Evolutionary conservation across 2,888 invertebrate genomes (phyloP).

Genomic region (Perdita meconis): DNA sequence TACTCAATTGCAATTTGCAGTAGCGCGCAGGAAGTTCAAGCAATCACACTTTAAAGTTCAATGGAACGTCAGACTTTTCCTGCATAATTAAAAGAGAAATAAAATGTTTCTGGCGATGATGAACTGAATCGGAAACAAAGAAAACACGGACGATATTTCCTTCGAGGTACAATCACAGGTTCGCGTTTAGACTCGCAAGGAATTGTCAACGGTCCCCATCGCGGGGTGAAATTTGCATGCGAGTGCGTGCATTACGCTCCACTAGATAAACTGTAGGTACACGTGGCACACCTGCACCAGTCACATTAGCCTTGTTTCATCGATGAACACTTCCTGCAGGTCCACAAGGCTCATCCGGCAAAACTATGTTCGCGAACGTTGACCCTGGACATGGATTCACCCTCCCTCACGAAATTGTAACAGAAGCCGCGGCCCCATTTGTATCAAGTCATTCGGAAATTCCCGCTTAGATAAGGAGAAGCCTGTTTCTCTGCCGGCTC

Average conservation of each 20-base stretch:
- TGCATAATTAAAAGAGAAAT: no score
- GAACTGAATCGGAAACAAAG: no score
- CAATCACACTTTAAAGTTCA: no score
- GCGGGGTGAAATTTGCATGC: slow-evolving; percentile 15
- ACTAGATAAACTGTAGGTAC: slow-evolving; percentile 27
- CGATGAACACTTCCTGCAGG: slow-evolving; percentile 64
- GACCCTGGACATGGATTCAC: slow-evolving; percentile 33
- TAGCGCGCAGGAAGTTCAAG: no score
- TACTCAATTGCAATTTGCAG: no score
- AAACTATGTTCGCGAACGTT: slow-evolving; percentile 51
- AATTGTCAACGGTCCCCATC: not conserved
- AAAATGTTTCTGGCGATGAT: no score
- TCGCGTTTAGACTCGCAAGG: not conserved
- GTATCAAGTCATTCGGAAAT: slow-evolving; percentile 59
- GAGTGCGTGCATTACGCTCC: slow-evolving; percentile 1
- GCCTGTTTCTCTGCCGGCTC: slow-evolving; percentile 34
- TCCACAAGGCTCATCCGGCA: slow-evolving; percentile 53
- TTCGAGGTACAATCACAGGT: not conserved
- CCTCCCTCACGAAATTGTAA: slow-evolving; percentile 39
- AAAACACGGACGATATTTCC: no score
- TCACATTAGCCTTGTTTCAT: slow-evolving; percentile 62
- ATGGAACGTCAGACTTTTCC: no score
- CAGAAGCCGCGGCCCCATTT: slow-evolving; percentile 56
- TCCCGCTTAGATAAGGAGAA: slow-evolving; percentile 51
- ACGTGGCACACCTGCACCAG: slow-evolving; percentile 48